Percentiles rank a stretch among this genome's conserved stretches.
Evolutionary conservation across 1,140 invertebrate species (phyloP).

Genomic region (Diabrotica virgifera): DNA sequence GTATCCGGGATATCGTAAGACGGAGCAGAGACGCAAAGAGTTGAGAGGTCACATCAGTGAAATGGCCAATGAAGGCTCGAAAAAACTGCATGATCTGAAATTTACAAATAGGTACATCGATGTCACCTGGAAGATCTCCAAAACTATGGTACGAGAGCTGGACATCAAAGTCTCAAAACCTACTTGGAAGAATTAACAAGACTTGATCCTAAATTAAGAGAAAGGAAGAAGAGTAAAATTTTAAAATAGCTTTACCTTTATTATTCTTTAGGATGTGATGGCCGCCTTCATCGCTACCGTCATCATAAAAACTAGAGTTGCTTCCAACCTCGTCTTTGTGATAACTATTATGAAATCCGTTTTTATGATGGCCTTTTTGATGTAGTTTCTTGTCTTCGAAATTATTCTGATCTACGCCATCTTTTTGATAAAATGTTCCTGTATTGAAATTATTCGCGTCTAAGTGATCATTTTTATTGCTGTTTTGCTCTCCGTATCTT

Average conservation of each 20-base stretch:
- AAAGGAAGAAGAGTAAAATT: too few species aligned
- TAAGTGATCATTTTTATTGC: conserved; percentile 34
- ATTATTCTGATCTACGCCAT: conserved; percentile 34
- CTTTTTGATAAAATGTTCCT: conserved; percentile 37
- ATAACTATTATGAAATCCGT: conserved; percentile 63
- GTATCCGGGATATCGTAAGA: too few species aligned
- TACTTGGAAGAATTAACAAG: too few species aligned
- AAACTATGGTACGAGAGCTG: too few species aligned
- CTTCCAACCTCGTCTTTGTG: conserved; percentile 65
- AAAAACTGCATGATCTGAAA: too few species aligned
- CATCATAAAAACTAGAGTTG: conserved; percentile 63
- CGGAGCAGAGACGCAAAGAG: too few species aligned
- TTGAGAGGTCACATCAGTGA: too few species aligned
- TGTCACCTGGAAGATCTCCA: too few species aligned
- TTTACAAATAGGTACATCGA: too few species aligned
- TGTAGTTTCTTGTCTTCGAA: conserved; percentile 53
- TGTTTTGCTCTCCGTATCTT: conserved; percentile 33
- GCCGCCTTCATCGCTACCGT: conserved; percentile 58
- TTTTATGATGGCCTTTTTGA: conserved; percentile 62
- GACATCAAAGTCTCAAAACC: too few species aligned
- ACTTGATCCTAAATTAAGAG: too few species aligned
- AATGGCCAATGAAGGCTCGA: too few species aligned
- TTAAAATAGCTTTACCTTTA: conserved; percentile 39
- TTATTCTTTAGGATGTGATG: conserved; percentile 53
- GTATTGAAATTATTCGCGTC: conserved; percentile 35